Evolutionary conservation across 1,140 invertebrate genomes (phyloP).

Genomic region (Drosophila melanica): DNA sequence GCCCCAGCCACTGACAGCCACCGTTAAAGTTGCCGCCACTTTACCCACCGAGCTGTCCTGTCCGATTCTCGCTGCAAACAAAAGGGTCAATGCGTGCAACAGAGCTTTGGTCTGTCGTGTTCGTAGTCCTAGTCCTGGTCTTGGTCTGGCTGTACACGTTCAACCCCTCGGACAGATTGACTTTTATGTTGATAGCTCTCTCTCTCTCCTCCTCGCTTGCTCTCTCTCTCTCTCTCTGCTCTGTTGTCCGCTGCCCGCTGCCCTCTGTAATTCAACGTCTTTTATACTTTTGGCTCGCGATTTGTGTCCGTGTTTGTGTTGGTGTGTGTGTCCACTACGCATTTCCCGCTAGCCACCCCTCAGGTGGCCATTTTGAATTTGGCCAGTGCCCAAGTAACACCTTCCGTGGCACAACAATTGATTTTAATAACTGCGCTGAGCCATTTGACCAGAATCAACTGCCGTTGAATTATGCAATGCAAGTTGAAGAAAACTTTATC

Average conservation of each 20-base stretch:
- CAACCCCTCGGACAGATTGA: constrained; percentile 71
- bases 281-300: constrained; percentile 14
- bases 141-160: constrained; percentile 42
- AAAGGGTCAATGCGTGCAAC: constrained; percentile 61
- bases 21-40: too few species aligned
- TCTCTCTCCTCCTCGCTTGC: constrained; percentile 2
- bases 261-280: background rate
- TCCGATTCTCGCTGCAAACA: constrained; percentile 48
- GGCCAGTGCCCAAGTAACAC: constrained; percentile 28
- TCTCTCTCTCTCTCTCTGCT: constrained; percentile 4
- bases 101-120: constrained; percentile 24
- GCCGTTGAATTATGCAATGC: background rate
- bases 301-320: constrained; percentile 19
- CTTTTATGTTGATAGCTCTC: constrained; percentile 66
- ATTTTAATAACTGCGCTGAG: constrained; percentile 40
- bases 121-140: constrained; percentile 9
- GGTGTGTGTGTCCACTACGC: constrained; percentile 39
- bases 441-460: constrained; percentile 12
- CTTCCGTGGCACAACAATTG: constrained; percentile 42
- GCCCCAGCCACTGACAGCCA: background rate
- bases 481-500: constrained; percentile 5
- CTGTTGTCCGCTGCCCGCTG: background rate
- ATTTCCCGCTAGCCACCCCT: constrained; percentile 52
- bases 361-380: constrained; percentile 69
- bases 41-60: constrained; percentile 7